phyloP scores from a whole-genome alignment of 2,888 invertebrate species.

The Sesia bembeciformis region DNA sequence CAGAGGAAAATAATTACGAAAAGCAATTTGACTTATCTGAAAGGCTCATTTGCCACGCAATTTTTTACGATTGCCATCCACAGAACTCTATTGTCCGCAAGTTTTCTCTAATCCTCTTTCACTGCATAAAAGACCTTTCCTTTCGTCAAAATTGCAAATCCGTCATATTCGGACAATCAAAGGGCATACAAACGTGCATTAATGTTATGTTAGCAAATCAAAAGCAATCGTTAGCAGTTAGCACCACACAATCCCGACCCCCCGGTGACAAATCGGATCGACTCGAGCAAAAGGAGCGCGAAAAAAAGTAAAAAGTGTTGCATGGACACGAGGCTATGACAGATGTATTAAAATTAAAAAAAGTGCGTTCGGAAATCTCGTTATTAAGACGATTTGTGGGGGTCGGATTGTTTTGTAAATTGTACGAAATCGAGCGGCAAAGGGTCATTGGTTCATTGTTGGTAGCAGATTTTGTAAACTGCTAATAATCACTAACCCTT shows the following conservation, averaged over 20 bases:
- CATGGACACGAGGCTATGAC: slow-evolving; percentile 61
- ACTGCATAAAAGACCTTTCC: slow-evolving; percentile 37
- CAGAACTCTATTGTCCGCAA: slow-evolving; percentile 21
- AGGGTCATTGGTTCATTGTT: slow-evolving; percentile 19
- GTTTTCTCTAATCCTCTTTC: slow-evolving; percentile 30
- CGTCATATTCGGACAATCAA: slow-evolving; percentile 65
- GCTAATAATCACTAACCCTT: too few species aligned
- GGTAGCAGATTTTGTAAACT: slow-evolving; percentile 3
- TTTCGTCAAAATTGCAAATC: slow-evolving; percentile 47
- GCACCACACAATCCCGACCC: slow-evolving; percentile 42
- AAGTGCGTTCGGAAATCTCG: slow-evolving; percentile 40
- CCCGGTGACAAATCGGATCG: slow-evolving; percentile 64
- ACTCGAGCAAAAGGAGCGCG: slow-evolving; percentile 36
- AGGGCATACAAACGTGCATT: slow-evolving; percentile 42
- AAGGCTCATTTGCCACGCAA: neutral
- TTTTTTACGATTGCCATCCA: slow-evolving; percentile 24
- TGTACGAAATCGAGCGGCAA: slow-evolving; percentile 35
- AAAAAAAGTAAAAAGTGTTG: slow-evolving; percentile 25
- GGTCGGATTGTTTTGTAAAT: slow-evolving; percentile 39
- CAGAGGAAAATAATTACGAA: too few species aligned
- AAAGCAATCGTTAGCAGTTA: slow-evolving; percentile 49
- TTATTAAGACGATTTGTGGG: slow-evolving; percentile 43
- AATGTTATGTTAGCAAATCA: slow-evolving; percentile 38
- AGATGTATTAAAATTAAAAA: slow-evolving; percentile 48
- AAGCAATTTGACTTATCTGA: neutral